Evolutionary conservation across 2,888 invertebrate genomes (phyloP).

Genomic region (Fragum sueziense): DNA sequence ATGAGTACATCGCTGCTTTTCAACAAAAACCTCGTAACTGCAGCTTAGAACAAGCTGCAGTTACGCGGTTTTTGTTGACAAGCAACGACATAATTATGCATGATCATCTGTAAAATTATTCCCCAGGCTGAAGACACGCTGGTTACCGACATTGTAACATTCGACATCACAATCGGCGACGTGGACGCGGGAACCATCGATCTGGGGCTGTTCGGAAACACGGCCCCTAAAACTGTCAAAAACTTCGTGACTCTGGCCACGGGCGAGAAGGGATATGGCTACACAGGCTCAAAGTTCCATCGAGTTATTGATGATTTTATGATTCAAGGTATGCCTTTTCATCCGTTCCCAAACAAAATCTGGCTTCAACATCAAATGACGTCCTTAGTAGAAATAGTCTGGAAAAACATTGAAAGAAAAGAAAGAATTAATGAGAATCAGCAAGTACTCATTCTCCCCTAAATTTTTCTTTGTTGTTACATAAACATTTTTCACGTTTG

Average conservation of each 20-base stretch:
- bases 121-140: conserved; percentile 68
- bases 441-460: not conserved
- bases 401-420: not conserved
- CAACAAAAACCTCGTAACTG: no score
- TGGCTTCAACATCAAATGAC: no score
- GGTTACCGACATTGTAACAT: conserved; percentile 91
- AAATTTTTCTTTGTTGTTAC: not conserved
- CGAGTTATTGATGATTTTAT: conserved; percentile 95
- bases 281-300: conserved; percentile 90
- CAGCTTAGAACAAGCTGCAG: no score
- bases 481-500: conserved; percentile 1
- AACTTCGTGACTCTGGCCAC: conserved; percentile 92
- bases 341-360: not conserved
- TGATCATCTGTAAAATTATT: no score
- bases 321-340: conserved; percentile 89
- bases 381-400: not conserved
- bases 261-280: conserved; percentile 68
- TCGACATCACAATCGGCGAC: conserved; percentile 90
- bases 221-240: conserved; percentile 91
- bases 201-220: conserved; percentile 93
- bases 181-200: conserved; percentile 90
- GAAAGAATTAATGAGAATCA: not conserved
- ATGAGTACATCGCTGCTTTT: no score
- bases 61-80: no score
- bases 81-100: no score